These are phyloP conservation scores for Enoplolaimus lenunculus DNA, from an alignment of 2,888 invertebrate species.

Conservation along the genomic window DNA sequence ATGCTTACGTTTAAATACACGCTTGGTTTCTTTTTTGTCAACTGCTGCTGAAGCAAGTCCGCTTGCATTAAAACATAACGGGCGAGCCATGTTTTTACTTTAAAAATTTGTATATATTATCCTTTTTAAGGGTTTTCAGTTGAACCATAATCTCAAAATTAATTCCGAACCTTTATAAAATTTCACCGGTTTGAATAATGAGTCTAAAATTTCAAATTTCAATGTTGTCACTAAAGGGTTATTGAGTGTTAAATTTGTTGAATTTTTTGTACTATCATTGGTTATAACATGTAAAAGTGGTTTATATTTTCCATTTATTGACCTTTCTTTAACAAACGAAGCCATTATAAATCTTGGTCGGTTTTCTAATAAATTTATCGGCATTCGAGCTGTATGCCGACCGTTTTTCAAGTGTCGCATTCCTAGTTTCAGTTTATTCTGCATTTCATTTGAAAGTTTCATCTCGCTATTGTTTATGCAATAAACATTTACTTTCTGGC, in stretches of 20 bases:
- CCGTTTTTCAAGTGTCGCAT: not conserved
- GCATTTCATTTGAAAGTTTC: not conserved
- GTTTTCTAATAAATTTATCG: not conserved
- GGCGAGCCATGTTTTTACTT: too few species aligned
- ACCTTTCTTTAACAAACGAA: not conserved
- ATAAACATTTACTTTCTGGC: not conserved
- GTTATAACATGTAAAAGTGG: not conserved
- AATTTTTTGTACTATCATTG: not conserved
- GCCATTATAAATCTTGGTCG: not conserved
- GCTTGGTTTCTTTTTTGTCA: too few species aligned
- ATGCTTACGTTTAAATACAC: too few species aligned
- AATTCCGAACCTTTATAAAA: not conserved
- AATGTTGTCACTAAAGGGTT: not conserved
- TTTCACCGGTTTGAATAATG: not conserved
- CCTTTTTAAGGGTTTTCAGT: not conserved
- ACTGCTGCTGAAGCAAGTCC: too few species aligned
- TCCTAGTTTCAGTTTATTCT: not conserved
- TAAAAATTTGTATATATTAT: too few species aligned
- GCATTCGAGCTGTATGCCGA: not conserved
- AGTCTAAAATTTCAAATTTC: not conserved
- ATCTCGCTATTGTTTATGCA: not conserved
- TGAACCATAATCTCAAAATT: not conserved
- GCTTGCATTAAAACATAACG: too few species aligned
- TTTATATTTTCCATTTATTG: not conserved
- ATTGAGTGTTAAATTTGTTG: not conserved